Evolutionary conservation across 2,888 invertebrate genomes (phyloP).

Genomic region (Ophonus ardosiacus): DNA sequence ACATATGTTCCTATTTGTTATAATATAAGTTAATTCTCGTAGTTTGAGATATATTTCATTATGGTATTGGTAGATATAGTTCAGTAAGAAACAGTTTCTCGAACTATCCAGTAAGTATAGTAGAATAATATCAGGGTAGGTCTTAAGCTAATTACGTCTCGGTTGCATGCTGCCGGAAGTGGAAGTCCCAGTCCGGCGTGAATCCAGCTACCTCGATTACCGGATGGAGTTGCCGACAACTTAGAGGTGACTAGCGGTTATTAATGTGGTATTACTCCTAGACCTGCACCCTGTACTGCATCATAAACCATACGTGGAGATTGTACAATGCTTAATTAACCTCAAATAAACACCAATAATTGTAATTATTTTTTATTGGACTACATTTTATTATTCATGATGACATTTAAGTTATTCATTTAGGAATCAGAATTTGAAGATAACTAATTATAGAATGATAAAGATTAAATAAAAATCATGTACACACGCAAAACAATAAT

Average conservation of each 20-base stretch:
- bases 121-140: background rate
- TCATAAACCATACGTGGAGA: background rate
- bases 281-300: background rate
- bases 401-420: too few species aligned
- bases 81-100: background rate
- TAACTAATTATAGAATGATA: too few species aligned
- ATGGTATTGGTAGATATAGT: background rate
- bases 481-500: too few species aligned
- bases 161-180: background rate
- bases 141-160: background rate
- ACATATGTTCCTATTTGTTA: too few species aligned
- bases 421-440: too few species aligned
- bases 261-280: conserved; percentile 21
- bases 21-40: too few species aligned
- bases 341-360: background rate
- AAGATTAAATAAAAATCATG: too few species aligned
- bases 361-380: too few species aligned
- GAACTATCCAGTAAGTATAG: background rate
- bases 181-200: background rate
- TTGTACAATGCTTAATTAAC: background rate
- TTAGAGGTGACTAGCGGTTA: conserved; percentile 1
- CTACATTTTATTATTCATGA: too few species aligned
- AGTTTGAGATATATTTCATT: too few species aligned
- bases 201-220: background rate
- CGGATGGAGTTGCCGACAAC: conserved; percentile 32